Evolutionary conservation across 2,797 vertebrate species (phyloP).

Genomic region (Micropoecilia bifurca): DNA sequence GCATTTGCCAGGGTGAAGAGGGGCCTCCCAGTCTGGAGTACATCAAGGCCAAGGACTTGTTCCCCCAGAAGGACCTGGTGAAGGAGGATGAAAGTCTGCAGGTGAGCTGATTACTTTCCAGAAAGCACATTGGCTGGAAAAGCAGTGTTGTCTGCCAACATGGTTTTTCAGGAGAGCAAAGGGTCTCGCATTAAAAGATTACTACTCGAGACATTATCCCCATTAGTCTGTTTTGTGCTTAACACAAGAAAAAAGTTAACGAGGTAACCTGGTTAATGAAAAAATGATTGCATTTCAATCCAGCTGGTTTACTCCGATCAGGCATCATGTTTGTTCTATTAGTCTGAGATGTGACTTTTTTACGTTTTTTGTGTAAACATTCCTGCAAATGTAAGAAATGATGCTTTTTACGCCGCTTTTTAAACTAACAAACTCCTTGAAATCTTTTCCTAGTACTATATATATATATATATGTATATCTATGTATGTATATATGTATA

Average conservation of each 20-base stretch:
- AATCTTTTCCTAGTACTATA: neutral
- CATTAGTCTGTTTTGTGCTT: neutral
- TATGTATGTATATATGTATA: too few relatives aligned
- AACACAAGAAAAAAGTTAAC: neutral
- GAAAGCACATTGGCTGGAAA: neutral
- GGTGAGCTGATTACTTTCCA: slow-evolving; percentile 74
- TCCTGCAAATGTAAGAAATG: neutral
- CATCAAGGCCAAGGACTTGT: slow-evolving; percentile 99
- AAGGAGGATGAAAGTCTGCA: slow-evolving; percentile 97
- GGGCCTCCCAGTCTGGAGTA: slow-evolving; percentile 99
- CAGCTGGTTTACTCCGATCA: neutral
- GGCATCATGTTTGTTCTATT: neutral
- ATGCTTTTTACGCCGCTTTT: neutral
- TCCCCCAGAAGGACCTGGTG: slow-evolving; percentile 96
- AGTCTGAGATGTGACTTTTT: neutral
- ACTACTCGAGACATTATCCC: neutral
- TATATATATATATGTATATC: too few relatives aligned
- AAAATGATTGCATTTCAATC: neutral
- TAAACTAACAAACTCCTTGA: neutral
- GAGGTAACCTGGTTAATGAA: neutral
- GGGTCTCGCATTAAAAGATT: neutral
- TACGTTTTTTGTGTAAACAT: neutral
- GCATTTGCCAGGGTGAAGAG: slow-evolving; percentile 91
- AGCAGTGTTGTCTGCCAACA: neutral
- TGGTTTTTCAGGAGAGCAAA: neutral